These are phyloP conservation scores for Dynastes maya DNA, from an alignment of 2,888 invertebrate genomes.

Conservation along the genomic window DNA sequence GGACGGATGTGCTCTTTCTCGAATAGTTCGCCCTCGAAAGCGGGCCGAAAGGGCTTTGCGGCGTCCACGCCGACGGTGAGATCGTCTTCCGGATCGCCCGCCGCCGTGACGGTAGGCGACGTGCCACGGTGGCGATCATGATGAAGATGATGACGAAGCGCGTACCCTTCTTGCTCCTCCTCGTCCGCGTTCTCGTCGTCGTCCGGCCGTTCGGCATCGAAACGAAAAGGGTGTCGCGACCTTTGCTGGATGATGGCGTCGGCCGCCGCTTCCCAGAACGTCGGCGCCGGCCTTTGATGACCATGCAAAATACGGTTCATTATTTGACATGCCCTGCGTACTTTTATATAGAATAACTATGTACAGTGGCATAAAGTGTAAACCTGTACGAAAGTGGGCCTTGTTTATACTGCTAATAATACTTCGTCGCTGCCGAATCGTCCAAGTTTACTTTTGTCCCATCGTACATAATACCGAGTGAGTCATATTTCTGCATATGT, in stretches of 20 bases:
- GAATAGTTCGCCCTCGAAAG: conserved; percentile 28
- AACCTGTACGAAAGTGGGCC: too few relatives aligned
- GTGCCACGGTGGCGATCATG: conserved; percentile 26
- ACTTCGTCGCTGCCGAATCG: too few relatives aligned
- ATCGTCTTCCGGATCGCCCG: conserved; percentile 2
- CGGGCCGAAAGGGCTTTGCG: not conserved
- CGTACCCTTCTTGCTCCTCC: conserved; percentile 16
- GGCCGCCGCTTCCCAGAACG: conserved; percentile 77
- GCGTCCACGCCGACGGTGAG: not conserved
- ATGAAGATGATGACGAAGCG: not conserved
- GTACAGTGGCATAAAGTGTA: too few relatives aligned
- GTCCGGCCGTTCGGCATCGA: conserved; percentile 69
- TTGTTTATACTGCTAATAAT: too few relatives aligned
- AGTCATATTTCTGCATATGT: too few relatives aligned
- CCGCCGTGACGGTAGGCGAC: not conserved
- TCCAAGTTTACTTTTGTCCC: too few relatives aligned
- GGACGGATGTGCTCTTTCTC: conserved; percentile 48
- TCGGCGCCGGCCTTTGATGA: conserved; percentile 69
- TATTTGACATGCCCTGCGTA: too few relatives aligned
- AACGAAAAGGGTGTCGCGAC: conserved; percentile 65
- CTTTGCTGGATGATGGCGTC: conserved; percentile 76
- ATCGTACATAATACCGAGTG: too few relatives aligned
- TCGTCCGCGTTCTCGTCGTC: conserved; percentile 50
- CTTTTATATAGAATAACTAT: too few relatives aligned
- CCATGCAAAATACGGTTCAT: not conserved